Base-by-base conservation (phyloP, 2,888 invertebrate species). In the Iphiclides podalirius region DNA sequence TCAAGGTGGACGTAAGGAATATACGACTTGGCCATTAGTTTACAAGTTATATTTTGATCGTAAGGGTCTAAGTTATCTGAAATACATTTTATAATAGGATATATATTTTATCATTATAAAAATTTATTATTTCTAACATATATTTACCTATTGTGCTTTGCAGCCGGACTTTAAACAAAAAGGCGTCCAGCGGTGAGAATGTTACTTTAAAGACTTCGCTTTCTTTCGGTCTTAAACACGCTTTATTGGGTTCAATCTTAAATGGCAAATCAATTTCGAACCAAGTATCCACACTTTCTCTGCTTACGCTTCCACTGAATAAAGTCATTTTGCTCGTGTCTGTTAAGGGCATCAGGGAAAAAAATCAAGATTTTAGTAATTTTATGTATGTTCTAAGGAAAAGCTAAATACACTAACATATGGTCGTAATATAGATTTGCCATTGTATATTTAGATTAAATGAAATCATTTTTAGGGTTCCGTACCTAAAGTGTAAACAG, bases 1-100 rank as follows among this genome's bases (percentile, higher is more conserved):
- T 94, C 93, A 60, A 94, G 91, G 68, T 94, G 93, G 61, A 92
- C 93, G 60, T 92, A 91, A 0, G 94, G 93, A 54, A 93, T 82
- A 42, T 93, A 63, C 53, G 94, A 92, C 59, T 89, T 90, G 0
- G 90, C 94, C 35, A 70, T 75, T 33, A 94, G 71, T 31, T 76
- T 72, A 26, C 91, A 90, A 15, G 77, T 58, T 42, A 91, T 72
- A 61, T 91, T 91, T 53, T 85, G 79, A 45, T 92, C 90, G 31
- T 84, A 84, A 28, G 91, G 90, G 54, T 78, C 81, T 31, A 92
- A 74, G 58, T 87, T 83, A 46, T 90, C 90, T 72, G 72, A 56
- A 62, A 58, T 33, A 34, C 14, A 35, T 2, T 31, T 4, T 11
- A 12, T 31, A n/a, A 11, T 11, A 11, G 11, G 4, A 37, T 20